These are phyloP conservation scores for Diplosoma virens DNA, from an alignment of 23 tunicate genomes.

Conservation along the genomic window DNA sequence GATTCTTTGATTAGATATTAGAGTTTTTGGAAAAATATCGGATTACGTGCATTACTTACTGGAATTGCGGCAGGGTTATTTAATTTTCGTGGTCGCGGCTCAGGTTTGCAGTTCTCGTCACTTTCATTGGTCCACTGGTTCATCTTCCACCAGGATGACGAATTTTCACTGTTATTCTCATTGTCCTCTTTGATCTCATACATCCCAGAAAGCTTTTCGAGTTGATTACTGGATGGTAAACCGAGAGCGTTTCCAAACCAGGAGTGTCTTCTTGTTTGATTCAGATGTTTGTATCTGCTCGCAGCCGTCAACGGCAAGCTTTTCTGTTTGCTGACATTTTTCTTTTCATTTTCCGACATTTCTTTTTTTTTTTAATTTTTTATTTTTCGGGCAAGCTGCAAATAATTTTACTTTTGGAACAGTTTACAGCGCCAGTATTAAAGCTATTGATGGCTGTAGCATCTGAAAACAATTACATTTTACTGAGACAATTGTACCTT, in stretches of 20 bases:
- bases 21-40: too few species aligned
- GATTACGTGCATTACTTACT: too few species aligned
- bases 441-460: too few species aligned
- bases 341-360: constrained; percentile 3
- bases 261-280: constrained; percentile 14
- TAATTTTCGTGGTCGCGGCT: background rate
- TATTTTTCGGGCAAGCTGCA: too few species aligned
- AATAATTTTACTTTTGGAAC: too few species aligned
- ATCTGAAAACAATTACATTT: too few species aligned
- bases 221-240: background rate
- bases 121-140: background rate
- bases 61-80: too few species aligned
- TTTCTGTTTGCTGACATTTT: background rate
- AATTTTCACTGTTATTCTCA: background rate
- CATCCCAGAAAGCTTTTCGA: background rate
- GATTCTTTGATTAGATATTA: too few species aligned
- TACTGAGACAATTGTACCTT: too few species aligned
- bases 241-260: constrained; percentile 7
- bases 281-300: background rate
- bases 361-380: too few species aligned
- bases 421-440: too few species aligned
- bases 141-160: background rate
- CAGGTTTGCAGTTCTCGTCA: background rate
- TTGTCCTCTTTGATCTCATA: background rate
- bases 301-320: background rate